Evolutionary conservation across 2,888 invertebrate genomes (phyloP).

Genomic region (Tuberolachnus salignus): DNA sequence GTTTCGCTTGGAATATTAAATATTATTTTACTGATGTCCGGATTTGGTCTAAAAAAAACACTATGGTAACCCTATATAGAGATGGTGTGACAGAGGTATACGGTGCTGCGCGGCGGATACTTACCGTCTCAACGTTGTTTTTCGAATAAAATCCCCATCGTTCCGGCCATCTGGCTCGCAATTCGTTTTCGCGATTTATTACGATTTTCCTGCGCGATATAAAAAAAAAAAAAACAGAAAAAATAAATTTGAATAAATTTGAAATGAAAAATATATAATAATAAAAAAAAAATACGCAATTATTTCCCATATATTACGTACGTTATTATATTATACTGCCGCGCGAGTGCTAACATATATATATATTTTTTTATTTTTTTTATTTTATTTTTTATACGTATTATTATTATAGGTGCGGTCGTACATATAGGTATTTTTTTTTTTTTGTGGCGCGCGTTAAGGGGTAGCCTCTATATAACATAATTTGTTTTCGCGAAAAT

Average conservation of each 20-base stretch:
- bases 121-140: slow-evolving; percentile 40
- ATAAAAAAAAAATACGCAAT: not conserved
- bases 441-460: not conserved
- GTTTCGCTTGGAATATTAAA: no score
- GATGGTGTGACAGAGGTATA: no score
- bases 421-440: not conserved
- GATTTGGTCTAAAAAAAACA: no score
- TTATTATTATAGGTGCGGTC: no score
- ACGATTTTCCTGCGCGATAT: slow-evolving; percentile 18
- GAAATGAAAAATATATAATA: not conserved
- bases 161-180: slow-evolving; percentile 40
- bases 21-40: no score
- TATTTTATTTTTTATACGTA: no score
- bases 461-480: not conserved
- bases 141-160: slow-evolving; percentile 51
- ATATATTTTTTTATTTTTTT: no score
- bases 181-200: slow-evolving; percentile 45
- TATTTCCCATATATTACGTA: not conserved
- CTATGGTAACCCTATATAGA: no score
- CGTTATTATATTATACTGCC: not conserved
- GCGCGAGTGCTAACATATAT: no score
- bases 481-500: no score
- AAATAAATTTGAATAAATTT: not conserved
- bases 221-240: slow-evolving; percentile 4
- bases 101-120: not conserved